A percentile compares a stretch with the other conserved stretches of the same genome.
phyloP scores from a whole-genome alignment of 37 sponge, comb jelly and placozoan species.

The Axinella damicornis region DNA sequence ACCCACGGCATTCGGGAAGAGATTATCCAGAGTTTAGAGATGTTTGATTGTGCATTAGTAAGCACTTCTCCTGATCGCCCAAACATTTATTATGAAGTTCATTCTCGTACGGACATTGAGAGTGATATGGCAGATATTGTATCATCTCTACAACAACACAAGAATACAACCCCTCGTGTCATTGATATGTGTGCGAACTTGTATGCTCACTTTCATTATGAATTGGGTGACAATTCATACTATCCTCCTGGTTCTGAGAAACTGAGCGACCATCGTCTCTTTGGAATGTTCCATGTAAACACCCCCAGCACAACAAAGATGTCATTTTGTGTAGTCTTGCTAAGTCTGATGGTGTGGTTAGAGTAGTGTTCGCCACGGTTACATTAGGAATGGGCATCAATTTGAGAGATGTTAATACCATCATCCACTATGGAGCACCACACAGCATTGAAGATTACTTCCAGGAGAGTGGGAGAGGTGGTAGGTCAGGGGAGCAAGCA shows the following conservation, averaged over 20 bases:
- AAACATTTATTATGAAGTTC: constrained; percentile 46
- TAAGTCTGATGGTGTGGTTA: too few species aligned
- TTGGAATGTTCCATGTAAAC: constrained; percentile 54
- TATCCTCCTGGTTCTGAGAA: constrained; percentile 44
- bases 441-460: too few species aligned
- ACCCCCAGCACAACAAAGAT: too few species aligned
- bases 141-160: background rate
- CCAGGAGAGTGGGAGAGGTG: too few species aligned
- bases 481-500: too few species aligned
- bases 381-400: too few species aligned
- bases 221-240: constrained; percentile 22
- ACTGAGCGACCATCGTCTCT: constrained; percentile 33
- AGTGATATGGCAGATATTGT: constrained; percentile 1
- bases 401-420: too few species aligned
- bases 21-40: constrained; percentile 13
- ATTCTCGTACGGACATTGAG: constrained; percentile 7
- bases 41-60: constrained; percentile 15
- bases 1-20: constrained; percentile 6
- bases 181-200: constrained; percentile 58
- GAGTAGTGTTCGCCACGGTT: too few species aligned
- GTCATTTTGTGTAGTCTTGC: too few species aligned
- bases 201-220: constrained; percentile 36
- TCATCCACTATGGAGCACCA: too few species aligned
- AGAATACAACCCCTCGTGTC: constrained; percentile 1
- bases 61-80: constrained; percentile 38